Conservation (phyloP, 2,888 invertebrate species). For the Meta bourneti region DNA sequence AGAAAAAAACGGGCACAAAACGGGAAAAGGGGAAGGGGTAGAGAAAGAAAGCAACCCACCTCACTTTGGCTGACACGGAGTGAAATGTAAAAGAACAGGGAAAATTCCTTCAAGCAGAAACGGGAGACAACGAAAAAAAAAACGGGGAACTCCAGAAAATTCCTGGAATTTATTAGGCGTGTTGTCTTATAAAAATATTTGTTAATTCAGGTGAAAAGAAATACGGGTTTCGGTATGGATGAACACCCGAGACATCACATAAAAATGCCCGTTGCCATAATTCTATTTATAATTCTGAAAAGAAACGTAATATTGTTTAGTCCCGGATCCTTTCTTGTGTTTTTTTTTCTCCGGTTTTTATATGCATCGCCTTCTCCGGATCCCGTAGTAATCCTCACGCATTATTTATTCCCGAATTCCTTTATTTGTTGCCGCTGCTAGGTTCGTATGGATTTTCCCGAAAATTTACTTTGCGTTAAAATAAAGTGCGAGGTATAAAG, state of each 20-base stretch:
- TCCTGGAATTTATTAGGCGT: conserved; percentile 46
- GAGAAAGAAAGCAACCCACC: background rate
- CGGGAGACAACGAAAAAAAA: background rate
- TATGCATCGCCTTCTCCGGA: conserved; percentile 4
- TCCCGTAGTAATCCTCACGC: conserved; percentile 12
- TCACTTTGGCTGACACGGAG: conserved; percentile 34
- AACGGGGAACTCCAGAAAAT: conserved; percentile 1
- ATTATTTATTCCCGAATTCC: conserved; percentile 19
- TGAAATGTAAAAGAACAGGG: conserved; percentile 35
- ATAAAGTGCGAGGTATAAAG: background rate
- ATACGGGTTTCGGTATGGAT: conserved; percentile 13
- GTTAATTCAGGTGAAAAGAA: conserved; percentile 52
- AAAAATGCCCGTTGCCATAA: conserved; percentile 33
- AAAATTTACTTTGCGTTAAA: background rate
- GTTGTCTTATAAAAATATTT: conserved; percentile 57
- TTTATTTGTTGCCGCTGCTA: background rate
- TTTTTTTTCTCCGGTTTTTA: background rate
- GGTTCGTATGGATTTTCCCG: conserved; percentile 6
- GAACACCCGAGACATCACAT: conserved; percentile 17
- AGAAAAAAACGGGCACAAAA: conserved; percentile 26
- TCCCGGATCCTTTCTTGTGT: background rate
- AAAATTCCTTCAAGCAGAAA: conserved; percentile 29
- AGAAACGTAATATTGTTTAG: conserved; percentile 37
- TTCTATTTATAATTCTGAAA: conserved; percentile 53
- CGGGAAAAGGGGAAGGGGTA: background rate